Base-by-base conservation (phyloP, 2,113 vertebrate species). In the Clarias macrocephalus region DNA sequence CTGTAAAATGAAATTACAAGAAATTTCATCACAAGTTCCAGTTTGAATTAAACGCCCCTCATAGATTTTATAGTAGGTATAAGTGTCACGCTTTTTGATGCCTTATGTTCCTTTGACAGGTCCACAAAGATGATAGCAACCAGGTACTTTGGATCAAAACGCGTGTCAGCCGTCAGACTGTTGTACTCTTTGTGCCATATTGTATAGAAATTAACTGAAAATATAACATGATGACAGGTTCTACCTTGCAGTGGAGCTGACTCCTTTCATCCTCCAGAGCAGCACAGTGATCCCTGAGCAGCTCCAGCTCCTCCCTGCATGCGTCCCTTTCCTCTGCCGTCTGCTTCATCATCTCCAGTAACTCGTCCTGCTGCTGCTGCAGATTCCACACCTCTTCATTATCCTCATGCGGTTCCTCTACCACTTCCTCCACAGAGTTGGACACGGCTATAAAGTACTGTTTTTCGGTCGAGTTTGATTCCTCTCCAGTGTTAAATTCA, bases 191-290 rank as follows among this genome's bases (percentile, higher is more conserved):
- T 54, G 13, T 77, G 37, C 52, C 5, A 8, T 54, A 56, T 79
- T 57, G 18, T 56, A 6, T 5, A 76, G 4, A 76, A 76, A 12
- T 52, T 54, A 52, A 79, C 0, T 28, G 52, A 79, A 18, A 8
- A 8, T 79, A 25, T n/a, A 25, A 77, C 18, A 56, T 48, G 5
- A 56, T 28, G 52, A 28, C 6, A 15, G 52, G 33, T 77, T 92
- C 8, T 92, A 97, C 96, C 95, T 96, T 93, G 1, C 79, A 94
- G 79, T 94, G 96, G 10, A 94, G 95, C 65, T 91, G 91, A 85
- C 95, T 95, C 82, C 93, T 94, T 89, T 96, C 96, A 0, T 89
- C 92, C 54, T 95, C 94, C 86, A 96, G 90, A 60, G 91, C 84
- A 37, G 77, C 91, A 77, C 95, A 96, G 13, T 95, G 93, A 37